Evolutionary conservation across 2,797 vertebrate species (phyloP).

Genomic region (Danio albolineatus): DNA sequence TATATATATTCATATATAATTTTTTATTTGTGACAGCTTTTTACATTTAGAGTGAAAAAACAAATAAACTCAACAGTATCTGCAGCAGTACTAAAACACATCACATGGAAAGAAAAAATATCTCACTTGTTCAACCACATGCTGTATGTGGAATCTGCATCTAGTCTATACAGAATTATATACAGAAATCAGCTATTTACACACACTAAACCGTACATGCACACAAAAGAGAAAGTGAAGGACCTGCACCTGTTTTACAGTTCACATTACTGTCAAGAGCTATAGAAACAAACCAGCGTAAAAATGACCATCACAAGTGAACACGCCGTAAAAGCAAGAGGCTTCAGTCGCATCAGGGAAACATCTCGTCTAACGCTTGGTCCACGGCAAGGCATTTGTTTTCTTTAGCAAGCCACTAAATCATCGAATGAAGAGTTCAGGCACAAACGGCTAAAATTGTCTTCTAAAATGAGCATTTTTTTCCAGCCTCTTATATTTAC

Average conservation of each 20-base stretch:
- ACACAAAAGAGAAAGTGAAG: constrained; percentile 56
- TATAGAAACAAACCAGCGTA: constrained; percentile 46
- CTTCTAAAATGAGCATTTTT: too few species aligned
- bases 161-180: constrained; percentile 60
- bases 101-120: constrained; percentile 46
- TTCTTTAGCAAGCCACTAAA: constrained; percentile 39
- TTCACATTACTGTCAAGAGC: constrained; percentile 61
- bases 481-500: too few species aligned
- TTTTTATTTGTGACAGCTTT: constrained; percentile 53
- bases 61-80: constrained; percentile 32
- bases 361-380: constrained; percentile 22
- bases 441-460: too few species aligned
- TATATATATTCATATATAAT: constrained; percentile 53
- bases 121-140: constrained; percentile 57
- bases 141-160: constrained; percentile 57
- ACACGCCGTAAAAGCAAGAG: constrained; percentile 57
- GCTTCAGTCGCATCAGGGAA: constrained; percentile 48
- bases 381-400: constrained; percentile 38
- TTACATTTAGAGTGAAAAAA: constrained; percentile 58
- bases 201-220: constrained; percentile 61
- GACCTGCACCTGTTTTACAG: constrained; percentile 60
- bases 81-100: constrained; percentile 43
- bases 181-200: constrained; percentile 57
- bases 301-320: constrained; percentile 55
- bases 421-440: not conserved